A percentile compares a stretch with the other conserved stretches of the same genome.
phyloP scores from a whole-genome alignment of 2,888 invertebrate genomes.

The Volucella bombylans region DNA sequence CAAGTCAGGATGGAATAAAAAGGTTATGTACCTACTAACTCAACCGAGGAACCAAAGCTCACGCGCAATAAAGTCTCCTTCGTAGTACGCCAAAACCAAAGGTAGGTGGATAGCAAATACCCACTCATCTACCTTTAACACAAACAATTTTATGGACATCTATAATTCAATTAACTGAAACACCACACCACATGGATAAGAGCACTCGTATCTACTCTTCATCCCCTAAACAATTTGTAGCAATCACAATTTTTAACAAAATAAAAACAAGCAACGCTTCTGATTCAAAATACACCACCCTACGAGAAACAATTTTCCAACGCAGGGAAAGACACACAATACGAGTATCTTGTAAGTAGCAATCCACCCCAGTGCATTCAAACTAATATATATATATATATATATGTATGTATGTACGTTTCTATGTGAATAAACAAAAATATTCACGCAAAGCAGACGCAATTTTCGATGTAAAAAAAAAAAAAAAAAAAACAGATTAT shows the following conservation, averaged over 20 bases:
- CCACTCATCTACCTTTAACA: not conserved
- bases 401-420: not conserved
- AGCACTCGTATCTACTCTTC: not conserved
- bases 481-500: conserved; percentile 9
- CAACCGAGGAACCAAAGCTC: not conserved
- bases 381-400: not conserved
- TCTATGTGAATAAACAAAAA: no score
- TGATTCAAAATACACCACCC: not conserved
- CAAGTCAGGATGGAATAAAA: no score
- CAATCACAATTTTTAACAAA: not conserved
- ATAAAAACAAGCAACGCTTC: not conserved
- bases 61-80: not conserved
- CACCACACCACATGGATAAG: not conserved
- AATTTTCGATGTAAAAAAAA: conserved; percentile 10
- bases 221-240: not conserved
- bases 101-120: no score
- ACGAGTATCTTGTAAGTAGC: not conserved
- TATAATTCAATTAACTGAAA: conserved; percentile 12
- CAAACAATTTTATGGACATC: not conserved
- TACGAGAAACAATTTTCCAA: conserved; percentile 10
- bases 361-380: conserved; percentile 4
- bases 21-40: no score
- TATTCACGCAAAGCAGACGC: not conserved
- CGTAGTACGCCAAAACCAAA: no score
- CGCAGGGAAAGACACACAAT: not conserved